Evolutionary conservation across 1,140 invertebrate species (phyloP).

Genomic region (Diabrotica virgifera): DNA sequence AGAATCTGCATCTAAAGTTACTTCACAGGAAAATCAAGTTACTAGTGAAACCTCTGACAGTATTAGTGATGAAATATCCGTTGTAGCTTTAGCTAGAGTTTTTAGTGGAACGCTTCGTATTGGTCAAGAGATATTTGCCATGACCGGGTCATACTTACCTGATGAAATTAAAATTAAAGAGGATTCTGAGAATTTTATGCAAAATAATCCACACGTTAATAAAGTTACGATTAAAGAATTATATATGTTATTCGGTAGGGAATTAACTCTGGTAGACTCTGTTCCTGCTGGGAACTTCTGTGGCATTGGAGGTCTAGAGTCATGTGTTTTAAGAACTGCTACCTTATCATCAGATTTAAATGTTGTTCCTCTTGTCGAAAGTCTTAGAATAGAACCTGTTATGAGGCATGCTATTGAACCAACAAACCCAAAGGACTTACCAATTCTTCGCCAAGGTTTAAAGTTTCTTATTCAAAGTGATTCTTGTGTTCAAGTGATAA

Average conservation of each 20-base stretch:
- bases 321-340: constrained; percentile 81
- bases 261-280: constrained; percentile 76
- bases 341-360: constrained; percentile 81
- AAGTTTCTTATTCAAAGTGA: constrained; percentile 89
- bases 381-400: constrained; percentile 77
- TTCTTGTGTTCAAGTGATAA: constrained; percentile 83
- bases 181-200: constrained; percentile 43
- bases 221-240: constrained; percentile 65
- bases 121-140: constrained; percentile 78
- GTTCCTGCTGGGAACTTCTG: constrained; percentile 86
- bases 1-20: constrained; percentile 15
- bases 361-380: constrained; percentile 87
- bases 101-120: constrained; percentile 83
- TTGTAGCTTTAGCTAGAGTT: constrained; percentile 91
- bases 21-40: constrained; percentile 40
- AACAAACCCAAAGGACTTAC: constrained; percentile 74
- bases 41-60: constrained; percentile 39
- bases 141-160: constrained; percentile 71
- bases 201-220: constrained; percentile 50
- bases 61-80: constrained; percentile 59
- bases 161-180: constrained; percentile 26
- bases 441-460: constrained; percentile 76
- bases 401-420: constrained; percentile 94
- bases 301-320: constrained; percentile 84
- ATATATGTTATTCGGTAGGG: constrained; percentile 92